Percentiles rank a stretch among this genome's conserved stretches.
Evolutionary conservation across 2,113 vertebrate species (phyloP).

Genomic region (Gobiocypris rarus): DNA sequence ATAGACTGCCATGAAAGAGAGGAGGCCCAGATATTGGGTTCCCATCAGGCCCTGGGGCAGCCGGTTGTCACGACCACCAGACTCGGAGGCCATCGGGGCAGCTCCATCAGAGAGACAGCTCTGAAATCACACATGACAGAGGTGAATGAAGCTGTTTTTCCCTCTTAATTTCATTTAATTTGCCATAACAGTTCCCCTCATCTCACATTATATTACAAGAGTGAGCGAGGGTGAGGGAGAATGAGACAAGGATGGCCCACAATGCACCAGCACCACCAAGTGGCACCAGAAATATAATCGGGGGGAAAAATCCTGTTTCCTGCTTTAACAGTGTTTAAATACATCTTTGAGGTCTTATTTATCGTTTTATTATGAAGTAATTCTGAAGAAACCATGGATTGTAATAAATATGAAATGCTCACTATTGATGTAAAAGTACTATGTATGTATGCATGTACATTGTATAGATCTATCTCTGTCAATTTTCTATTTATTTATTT

Average conservation of each 20-base stretch:
- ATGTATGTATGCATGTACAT: not conserved
- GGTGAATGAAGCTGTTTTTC: slow-evolving; percentile 81
- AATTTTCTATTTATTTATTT: too few species aligned
- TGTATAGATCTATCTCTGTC: not conserved
- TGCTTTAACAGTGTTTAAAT: not conserved
- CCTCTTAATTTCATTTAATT: slow-evolving; percentile 85
- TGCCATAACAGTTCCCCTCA: slow-evolving; percentile 72
- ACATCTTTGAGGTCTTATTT: not conserved
- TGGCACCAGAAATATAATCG: slow-evolving; percentile 22
- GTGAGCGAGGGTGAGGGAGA: slow-evolving; percentile 55
- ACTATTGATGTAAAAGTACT: not conserved
- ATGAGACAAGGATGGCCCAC: slow-evolving; percentile 38
- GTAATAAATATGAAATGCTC: not conserved
- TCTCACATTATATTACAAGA: slow-evolving; percentile 62
- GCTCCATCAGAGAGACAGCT: slow-evolving; percentile 72
- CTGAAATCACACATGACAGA: slow-evolving; percentile 77
- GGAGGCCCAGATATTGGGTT: slow-evolving; percentile 27
- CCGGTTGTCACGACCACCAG: slow-evolving; percentile 52
- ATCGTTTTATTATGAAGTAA: not conserved
- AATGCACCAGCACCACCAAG: slow-evolving; percentile 61
- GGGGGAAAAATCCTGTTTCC: not conserved
- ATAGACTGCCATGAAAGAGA: slow-evolving; percentile 40
- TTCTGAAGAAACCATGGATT: not conserved
- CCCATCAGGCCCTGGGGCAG: slow-evolving; percentile 44
- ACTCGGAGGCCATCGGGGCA: slow-evolving; percentile 28